These are phyloP conservation scores for Cercocebus atys DNA, from an alignment of 2,113 vertebrate genomes.

Conservation along the genomic window DNA sequence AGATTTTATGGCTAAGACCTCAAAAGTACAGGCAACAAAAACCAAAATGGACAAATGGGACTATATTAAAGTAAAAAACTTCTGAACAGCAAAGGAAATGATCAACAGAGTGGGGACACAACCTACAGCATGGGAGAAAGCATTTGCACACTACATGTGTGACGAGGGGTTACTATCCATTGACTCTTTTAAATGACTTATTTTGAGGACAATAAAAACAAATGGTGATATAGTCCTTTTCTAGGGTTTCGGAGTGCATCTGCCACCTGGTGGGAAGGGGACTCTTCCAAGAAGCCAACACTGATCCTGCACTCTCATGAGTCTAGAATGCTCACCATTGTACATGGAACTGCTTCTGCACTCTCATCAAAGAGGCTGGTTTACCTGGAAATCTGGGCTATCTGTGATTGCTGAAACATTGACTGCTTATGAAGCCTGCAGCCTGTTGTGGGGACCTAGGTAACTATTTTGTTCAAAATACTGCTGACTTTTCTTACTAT, in stretches of 20 bases:
- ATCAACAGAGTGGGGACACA: neutral
- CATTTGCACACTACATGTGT: neutral
- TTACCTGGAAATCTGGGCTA: neutral
- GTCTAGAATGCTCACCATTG: neutral
- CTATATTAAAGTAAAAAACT: neutral
- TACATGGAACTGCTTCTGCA: neutral
- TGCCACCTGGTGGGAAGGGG: neutral
- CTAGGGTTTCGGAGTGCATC: conserved; percentile 5
- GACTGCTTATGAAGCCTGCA: neutral
- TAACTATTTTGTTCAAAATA: conserved; percentile 17
- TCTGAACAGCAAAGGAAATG: neutral
- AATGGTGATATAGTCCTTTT: neutral
- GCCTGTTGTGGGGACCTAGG: neutral
- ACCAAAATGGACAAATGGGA: neutral
- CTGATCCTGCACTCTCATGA: neutral
- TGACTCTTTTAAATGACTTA: neutral
- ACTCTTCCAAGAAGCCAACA: neutral
- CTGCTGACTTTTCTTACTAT: conserved; percentile 4
- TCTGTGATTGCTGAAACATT: neutral
- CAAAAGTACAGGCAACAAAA: neutral
- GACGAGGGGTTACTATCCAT: neutral
- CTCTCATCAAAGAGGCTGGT: neutral
- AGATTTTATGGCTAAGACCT: neutral
- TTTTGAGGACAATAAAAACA: conserved; percentile 8
- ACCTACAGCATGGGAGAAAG: neutral